Base-by-base conservation (phyloP, 1,140 invertebrate species). In the Anastatus disparis region DNA sequence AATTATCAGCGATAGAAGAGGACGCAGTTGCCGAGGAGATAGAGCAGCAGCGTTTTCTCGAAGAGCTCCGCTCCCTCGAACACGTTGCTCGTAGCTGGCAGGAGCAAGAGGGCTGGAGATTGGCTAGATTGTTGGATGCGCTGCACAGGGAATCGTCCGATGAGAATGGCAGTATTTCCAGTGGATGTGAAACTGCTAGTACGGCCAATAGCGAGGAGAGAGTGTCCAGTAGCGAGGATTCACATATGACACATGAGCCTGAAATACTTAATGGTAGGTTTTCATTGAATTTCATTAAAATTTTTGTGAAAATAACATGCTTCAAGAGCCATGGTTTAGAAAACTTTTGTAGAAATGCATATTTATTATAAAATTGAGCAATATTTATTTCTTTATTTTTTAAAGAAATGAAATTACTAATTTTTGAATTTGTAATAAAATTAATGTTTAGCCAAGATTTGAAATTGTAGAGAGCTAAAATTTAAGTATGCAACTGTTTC, bases 1-100 rank as follows among this genome's bases (percentile, higher is more conserved):
- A 97, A 81, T 86, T 99, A 2, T 94, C 93, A 63, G 91, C 94
- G 26, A 99, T 99, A 72, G 95, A 97, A 79, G 97, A 99, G 84
- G 93, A 93, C 67, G 89, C 92, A 15, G 95, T 94, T 62, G 93
- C 94, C 78, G 92, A 94, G 77, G 93, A 94, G 63, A 91, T 93
- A 65, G 90, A 92, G 46, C 84, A 85, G 38, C 78, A 85, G 48
- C 78, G 82, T 15, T 72, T 86, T 9, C 73, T 85, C 20, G 84
- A 86, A 9, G 84, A 86, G 24, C 59, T 86, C 17, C 79, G 82
- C 20, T 81, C 81, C 9, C 67, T 86, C 17, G 81, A 85, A 56
- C 84, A 77, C 56, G 84, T 82, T 9, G 82, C 83, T 0, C 76
- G 81, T 15, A 82, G 81, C 55, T 86, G 83, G 84, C 82, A 84